Conservation (phyloP, 1,140 invertebrate genomes). For the Drosophila obscura region DNA sequence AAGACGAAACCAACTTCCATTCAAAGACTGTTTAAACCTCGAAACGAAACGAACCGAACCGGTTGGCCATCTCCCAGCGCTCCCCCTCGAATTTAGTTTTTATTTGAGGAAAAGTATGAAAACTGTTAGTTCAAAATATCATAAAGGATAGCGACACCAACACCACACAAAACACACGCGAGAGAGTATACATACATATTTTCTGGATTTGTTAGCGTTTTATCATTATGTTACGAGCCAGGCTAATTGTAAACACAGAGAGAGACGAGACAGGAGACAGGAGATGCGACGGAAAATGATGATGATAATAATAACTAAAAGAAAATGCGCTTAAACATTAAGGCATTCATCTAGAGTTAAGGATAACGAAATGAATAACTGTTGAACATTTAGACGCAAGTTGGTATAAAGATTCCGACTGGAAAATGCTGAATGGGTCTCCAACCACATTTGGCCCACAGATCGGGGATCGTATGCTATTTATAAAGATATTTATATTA, state of each 20-base stretch:
- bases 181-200: conserved; percentile 27
- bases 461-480: conserved; percentile 65
- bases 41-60: background rate
- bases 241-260: conserved; percentile 39
- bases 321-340: conserved; percentile 36
- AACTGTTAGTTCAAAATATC: conserved; percentile 74
- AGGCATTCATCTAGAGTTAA: conserved; percentile 38
- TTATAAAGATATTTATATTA: conserved; percentile 73
- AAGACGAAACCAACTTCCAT: too few species aligned
- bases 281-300: conserved; percentile 17
- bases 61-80: background rate
- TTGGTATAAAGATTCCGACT: conserved; percentile 22
- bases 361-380: conserved; percentile 45
- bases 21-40: too few species aligned
- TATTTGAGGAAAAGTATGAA: conserved; percentile 46
- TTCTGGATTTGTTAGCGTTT: conserved; percentile 66
- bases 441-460: conserved; percentile 58
- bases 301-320: conserved; percentile 28
- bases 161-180: conserved; percentile 7
- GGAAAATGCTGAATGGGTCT: conserved; percentile 39
- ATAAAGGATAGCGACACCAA: conserved; percentile 49
- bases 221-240: conserved; percentile 40
- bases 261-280: background rate
- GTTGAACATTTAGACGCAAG: conserved; percentile 70
- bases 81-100: conserved; percentile 50